Evolutionary conservation across 2,888 invertebrate genomes (phyloP).

Genomic region (Lycocerus yunnanus): DNA sequence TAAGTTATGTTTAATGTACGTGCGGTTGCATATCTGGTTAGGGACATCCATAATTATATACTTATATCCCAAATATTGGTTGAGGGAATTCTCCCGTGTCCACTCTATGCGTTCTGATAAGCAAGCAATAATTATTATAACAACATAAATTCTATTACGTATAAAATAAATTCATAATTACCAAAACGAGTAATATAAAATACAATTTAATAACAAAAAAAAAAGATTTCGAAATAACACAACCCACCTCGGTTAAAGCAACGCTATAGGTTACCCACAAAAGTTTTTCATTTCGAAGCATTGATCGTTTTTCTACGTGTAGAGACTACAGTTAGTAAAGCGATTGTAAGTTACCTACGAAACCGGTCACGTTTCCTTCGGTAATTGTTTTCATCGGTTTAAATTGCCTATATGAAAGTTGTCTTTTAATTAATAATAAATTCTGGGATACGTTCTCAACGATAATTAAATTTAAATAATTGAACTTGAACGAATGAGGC

Average conservation of each 20-base stretch:
- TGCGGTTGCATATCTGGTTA: not conserved
- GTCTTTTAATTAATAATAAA: not conserved
- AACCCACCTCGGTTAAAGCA: not conserved
- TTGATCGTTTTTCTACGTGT: slow-evolving; percentile 4
- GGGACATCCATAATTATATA: not conserved
- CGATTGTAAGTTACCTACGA: not conserved
- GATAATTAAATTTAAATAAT: not conserved
- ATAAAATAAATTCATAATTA: not conserved
- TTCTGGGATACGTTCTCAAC: not conserved
- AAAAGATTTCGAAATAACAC: not conserved
- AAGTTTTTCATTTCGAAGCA: not conserved
- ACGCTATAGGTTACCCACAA: not conserved
- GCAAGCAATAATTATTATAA: no score
- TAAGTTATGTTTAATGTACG: not conserved
- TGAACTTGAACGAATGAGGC: not conserved
- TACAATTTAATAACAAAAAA: not conserved
- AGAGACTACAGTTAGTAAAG: not conserved
- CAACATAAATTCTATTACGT: not conserved
- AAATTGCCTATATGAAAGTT: slow-evolving; percentile 1
- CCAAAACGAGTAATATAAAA: not conserved
- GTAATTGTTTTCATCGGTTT: slow-evolving; percentile 1
- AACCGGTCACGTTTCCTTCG: slow-evolving; percentile 1
- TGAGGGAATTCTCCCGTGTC: not conserved
- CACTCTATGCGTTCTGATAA: not conserved
- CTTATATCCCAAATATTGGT: not conserved